Conservation (phyloP, 2,888 invertebrate species). For the Boloria selene region DNA sequence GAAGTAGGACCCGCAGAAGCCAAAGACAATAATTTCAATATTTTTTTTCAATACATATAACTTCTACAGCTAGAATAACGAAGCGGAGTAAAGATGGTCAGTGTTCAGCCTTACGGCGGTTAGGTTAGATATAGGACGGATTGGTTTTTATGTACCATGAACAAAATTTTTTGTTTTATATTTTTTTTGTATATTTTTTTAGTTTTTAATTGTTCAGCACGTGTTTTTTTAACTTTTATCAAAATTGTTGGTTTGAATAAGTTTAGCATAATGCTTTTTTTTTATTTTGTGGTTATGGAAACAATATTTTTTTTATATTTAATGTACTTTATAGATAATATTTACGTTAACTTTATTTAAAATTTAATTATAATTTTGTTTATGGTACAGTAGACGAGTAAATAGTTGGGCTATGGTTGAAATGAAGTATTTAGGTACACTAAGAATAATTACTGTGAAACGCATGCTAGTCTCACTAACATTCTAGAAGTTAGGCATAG, state of each 20-base stretch:
- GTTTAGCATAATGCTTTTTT: not conserved
- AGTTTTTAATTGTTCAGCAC: not conserved
- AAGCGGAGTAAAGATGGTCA: conserved; percentile 37
- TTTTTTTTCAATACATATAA: conserved; percentile 26
- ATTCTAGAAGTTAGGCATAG: conserved; percentile 53
- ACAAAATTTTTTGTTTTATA: conserved; percentile 34
- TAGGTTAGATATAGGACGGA: conserved; percentile 40
- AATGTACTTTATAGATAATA: no score
- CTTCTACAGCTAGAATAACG: conserved; percentile 38
- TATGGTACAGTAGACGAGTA: conserved; percentile 53
- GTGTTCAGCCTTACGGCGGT: conserved; percentile 36
- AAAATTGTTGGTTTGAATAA: no score
- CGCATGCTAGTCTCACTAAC: conserved; percentile 78
- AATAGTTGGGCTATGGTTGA: conserved; percentile 73
- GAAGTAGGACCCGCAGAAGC: conserved; percentile 4
- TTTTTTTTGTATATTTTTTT: not conserved
- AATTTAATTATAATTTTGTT: conserved; percentile 45
- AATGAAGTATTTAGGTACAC: conserved; percentile 59
- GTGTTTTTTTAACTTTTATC: not conserved
- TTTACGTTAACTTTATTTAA: no score
- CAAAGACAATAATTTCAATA: conserved; percentile 37
- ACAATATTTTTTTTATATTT: not conserved
- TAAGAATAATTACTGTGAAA: conserved; percentile 53
- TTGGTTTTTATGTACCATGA: conserved; percentile 40
- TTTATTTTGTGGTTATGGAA: not conserved